Conservation (phyloP, 1,140 invertebrate species). For the Acromyrmex heyeri region DNA sequence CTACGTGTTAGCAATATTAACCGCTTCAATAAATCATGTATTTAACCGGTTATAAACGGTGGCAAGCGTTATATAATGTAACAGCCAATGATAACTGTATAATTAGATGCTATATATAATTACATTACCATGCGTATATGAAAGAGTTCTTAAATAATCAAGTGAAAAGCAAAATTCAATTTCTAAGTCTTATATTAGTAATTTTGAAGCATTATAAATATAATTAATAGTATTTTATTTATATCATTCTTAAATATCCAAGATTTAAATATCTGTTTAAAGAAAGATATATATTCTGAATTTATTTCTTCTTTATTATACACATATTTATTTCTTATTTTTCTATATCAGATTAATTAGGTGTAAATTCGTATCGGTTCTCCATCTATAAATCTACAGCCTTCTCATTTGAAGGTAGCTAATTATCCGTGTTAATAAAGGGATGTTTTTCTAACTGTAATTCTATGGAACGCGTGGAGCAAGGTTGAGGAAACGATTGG, state of each 20-base stretch:
- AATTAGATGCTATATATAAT: conserved; percentile 23
- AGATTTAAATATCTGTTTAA: not conserved
- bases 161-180: not conserved
- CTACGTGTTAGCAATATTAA: conserved; percentile 56
- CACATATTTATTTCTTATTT: not conserved
- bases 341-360: conserved; percentile 3
- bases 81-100: conserved; percentile 17
- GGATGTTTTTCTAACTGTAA: conserved; percentile 15
- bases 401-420: not conserved
- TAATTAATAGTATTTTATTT: not conserved
- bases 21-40: conserved; percentile 53
- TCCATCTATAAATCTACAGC: not conserved
- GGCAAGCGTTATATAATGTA: conserved; percentile 15
- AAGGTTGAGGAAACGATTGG: conserved; percentile 19
- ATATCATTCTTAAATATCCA: not conserved
- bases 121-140: not conserved
- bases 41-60: conserved; percentile 30
- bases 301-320: not conserved
- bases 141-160: not conserved
- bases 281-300: too few relatives aligned
- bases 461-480: not conserved
- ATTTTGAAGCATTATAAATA: not conserved
- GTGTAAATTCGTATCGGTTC: too few relatives aligned
- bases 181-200: not conserved
- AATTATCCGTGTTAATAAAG: conserved; percentile 5